Evolutionary conservation across 2,888 invertebrate species (phyloP), one percentile per base, ranked within the genome.

Genomic region (Chymomyza amoena): DNA sequence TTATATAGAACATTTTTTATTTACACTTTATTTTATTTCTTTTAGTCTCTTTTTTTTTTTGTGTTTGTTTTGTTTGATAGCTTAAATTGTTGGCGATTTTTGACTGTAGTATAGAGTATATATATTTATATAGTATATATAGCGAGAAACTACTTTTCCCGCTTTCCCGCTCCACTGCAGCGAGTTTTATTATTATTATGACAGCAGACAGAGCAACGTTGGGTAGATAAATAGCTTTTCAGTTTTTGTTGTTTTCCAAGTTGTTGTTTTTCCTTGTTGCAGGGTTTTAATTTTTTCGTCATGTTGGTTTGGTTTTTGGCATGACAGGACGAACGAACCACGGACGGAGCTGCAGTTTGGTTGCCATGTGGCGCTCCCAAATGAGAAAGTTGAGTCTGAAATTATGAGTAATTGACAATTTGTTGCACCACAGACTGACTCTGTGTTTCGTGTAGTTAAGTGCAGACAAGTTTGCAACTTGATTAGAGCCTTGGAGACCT

Each of bases 161-260:
- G n/a, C n/a, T n/a, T n/a, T n/a, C n/a, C 39, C 39, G 39, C 39
- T 45, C 39, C 13, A 73, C 36, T 68, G 73, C 78, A 74, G 84
- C 74, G 78, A 84, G 82, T 45, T 45, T 45, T 45, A 45, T 45
- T 87, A 87, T 83, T 83, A 87, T 87, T 87, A 87, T 87, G 83
- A 85, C 83, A 87, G 81, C 81, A 78, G 70, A 73, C 39, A 45
- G n/a, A n/a, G 39, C 52, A 54, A 7, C 52, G 69, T 66, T 65
- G 68, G 69, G 61, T 68, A 84, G 75, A 84, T 82, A 82, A 84
- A 87, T 86, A 81, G 84, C 72, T 81, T 71, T 72, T 69, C 66
- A 65, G 57, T 59, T 59, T 63, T 57, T 20, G 57, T 18, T 54
- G 57, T 16, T 36, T n/a, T 36, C 45, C 6, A 16, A 39, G 36